Evolutionary conservation across 37 sponge, comb jelly and placozoan species (phyloP), one percentile per base, ranked within the genome.

Genomic region (Axinella damicornis): DNA sequence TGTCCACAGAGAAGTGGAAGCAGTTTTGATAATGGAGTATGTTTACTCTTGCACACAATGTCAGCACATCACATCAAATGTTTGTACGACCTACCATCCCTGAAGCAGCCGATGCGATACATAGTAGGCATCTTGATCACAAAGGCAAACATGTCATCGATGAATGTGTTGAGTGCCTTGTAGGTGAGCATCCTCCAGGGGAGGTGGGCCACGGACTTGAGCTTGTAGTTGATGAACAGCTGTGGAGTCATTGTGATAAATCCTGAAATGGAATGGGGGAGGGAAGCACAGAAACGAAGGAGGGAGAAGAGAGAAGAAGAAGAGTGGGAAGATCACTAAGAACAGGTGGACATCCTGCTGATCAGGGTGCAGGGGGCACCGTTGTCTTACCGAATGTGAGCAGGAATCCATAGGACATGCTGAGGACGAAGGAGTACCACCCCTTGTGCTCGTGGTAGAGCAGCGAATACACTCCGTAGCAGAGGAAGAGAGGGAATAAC

Each of bases 241-340:
- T 99, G 99, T 1, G 99, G 99, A 38, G 99, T 99, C 99, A 99
- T 99, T 67, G 93, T 92, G 79, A 99, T 99, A 79, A 99, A 99
- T 2, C 97, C 97, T 94, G 53, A 0, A 32, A 20, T 34, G 71
- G 35, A 57, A 28, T 15, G 2, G 20, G 53, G 53, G 33, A 38
- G 63, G 38, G 60, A 30, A 28, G 37, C 33, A 37, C 6, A 37
- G 61, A 18, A 17, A 0, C 20, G 21, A 24, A 14, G 71, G n/a
- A 71, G 53, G 24, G 33, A 46, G 46, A 9, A 46, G 9, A 9
- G 9, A 9, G 46, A 9, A 46, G 46, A 46, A 46, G 46, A 12
- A 46, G 46, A 9, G 46, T 12, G 46, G 9, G 46, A 9, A 46
- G 46, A 46, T 4, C 6, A 9, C 4, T 4, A 9, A 46, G 46